A percentile compares a stretch with the other conserved stretches of the same genome.
Conservation (phyloP, 2,113 vertebrate species). For the Sphaerodactylus townsendi region DNA sequence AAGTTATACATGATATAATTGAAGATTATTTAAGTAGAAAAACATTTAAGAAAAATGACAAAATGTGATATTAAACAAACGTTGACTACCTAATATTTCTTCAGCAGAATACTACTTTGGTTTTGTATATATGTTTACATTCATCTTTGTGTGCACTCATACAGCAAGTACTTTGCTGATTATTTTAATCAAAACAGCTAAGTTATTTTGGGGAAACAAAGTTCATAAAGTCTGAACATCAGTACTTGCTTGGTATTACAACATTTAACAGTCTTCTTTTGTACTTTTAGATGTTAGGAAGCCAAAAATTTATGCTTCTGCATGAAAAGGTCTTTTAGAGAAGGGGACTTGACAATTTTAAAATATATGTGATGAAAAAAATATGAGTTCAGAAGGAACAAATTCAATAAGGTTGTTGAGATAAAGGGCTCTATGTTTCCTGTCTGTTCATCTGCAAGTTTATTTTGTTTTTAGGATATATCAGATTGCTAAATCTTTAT, state of each 20-base stretch:
- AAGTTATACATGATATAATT: constrained; percentile 68
- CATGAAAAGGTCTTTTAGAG: neutral
- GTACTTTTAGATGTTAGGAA: constrained; percentile 1
- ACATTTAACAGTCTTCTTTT: neutral
- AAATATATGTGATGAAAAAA: constrained; percentile 11
- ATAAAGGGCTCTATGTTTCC: neutral
- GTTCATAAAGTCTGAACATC: neutral
- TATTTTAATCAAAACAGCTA: too few relatives aligned
- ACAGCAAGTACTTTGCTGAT: neutral
- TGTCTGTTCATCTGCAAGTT: neutral
- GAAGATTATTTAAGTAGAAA: too few relatives aligned
- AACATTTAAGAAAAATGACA: constrained; percentile 33
- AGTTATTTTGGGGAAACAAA: neutral
- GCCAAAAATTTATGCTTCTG: neutral
- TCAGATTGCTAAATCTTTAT: neutral
- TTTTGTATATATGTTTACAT: neutral
- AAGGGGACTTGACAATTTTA: constrained; percentile 25
- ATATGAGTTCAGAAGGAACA: constrained; percentile 6
- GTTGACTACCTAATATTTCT: neutral
- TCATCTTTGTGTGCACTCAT: neutral
- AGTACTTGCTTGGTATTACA: neutral
- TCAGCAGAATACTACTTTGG: neutral
- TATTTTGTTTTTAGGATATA: neutral
- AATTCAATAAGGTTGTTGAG: neutral
- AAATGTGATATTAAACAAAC: constrained; percentile 1